Percentiles rank a stretch among this genome's conserved stretches.
phyloP scores from a whole-genome alignment of 2,797 vertebrate species.

The Thaleichthys pacificus region DNA sequence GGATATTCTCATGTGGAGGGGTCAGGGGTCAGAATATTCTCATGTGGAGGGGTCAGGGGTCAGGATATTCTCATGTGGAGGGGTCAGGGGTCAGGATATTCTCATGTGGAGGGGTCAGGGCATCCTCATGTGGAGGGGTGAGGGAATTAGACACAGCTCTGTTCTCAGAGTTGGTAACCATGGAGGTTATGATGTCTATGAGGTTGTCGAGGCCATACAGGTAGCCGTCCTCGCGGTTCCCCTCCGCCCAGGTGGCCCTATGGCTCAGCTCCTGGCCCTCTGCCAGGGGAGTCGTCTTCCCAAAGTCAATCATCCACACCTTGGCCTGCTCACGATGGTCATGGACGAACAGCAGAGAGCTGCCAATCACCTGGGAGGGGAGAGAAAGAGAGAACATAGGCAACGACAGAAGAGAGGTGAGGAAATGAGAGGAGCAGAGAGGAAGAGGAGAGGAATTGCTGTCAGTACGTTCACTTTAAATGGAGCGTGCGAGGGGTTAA shows the following conservation, averaged over 20 bases:
- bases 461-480: too few relatives aligned
- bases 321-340: constrained; percentile 91
- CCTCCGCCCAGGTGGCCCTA: constrained; percentile 85
- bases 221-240: constrained; percentile 97
- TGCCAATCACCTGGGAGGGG: constrained; percentile 89
- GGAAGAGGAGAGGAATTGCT: not conserved
- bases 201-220: constrained; percentile 91
- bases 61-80: constrained; percentile 25
- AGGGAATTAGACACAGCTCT: not conserved
- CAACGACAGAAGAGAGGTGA: constrained; percentile 20
- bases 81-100: constrained; percentile 39
- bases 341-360: constrained; percentile 96
- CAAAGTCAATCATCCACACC: constrained; percentile 99
- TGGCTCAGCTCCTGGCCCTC: constrained; percentile 89
- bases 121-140: not conserved
- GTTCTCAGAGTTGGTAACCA: constrained; percentile 58
- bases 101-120: too few relatives aligned
- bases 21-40: constrained; percentile 38
- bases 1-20: too few relatives aligned
- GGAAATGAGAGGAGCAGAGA: constrained; percentile 6
- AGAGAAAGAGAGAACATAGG: not conserved
- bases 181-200: constrained; percentile 85
- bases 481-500: too few relatives aligned
- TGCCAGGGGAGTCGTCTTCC: constrained; percentile 92
- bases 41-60: constrained; percentile 32